Conservation (phyloP, 2,797 vertebrate genomes). For the Melanitta fusca region DNA sequence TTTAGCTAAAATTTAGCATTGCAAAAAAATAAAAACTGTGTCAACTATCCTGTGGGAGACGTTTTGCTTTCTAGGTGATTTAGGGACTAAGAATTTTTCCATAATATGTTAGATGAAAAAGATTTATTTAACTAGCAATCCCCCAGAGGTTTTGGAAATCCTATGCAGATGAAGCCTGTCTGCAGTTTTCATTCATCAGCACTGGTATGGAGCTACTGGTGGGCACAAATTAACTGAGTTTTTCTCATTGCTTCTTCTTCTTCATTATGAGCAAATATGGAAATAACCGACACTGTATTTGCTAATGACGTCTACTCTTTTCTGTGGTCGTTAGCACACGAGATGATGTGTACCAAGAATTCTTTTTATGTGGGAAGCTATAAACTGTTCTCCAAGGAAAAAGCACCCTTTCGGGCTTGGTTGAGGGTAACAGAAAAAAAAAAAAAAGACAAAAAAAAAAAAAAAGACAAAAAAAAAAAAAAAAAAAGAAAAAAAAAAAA, state of each 20-base stretch:
- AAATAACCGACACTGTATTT: background rate
- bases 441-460: background rate
- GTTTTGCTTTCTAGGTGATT: background rate
- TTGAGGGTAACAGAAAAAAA: background rate
- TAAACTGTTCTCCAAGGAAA: background rate
- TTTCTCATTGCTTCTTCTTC: background rate
- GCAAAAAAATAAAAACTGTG: background rate
- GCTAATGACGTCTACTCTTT: background rate
- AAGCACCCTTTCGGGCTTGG: background rate
- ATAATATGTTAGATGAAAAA: background rate
- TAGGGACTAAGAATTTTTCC: background rate
- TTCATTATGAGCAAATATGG: background rate
- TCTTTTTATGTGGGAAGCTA: constrained; percentile 39
- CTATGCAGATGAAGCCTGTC: background rate
- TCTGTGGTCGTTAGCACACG: constrained; percentile 14
- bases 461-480: background rate
- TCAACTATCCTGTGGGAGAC: background rate
- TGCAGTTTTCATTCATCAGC: background rate
- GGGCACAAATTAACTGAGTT: background rate
- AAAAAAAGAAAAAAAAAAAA: background rate
- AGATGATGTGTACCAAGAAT: constrained; percentile 23
- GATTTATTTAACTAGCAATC: background rate
- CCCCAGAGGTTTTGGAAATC: background rate
- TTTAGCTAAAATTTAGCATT: background rate
- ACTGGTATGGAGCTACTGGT: background rate